Percentiles rank a stretch among this genome's conserved stretches.
Conservation (phyloP, 1,140 invertebrate species). For the Pemphigus obesinymphae region DNA sequence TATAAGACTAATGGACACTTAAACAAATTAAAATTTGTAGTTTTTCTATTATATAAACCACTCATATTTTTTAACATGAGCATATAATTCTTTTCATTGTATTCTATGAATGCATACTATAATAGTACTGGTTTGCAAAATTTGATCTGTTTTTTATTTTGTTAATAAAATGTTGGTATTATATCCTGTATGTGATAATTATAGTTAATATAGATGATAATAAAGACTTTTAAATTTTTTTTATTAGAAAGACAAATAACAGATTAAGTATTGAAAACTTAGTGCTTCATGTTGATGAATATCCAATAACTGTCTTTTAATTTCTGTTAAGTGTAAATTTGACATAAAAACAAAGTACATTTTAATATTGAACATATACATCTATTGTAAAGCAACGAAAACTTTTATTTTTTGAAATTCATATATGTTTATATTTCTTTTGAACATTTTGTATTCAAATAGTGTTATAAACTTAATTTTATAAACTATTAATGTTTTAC, state of each 20-base stretch:
- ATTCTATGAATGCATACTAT: not conserved
- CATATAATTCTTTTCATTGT: constrained; percentile 27
- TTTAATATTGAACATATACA: not conserved
- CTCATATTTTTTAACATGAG: constrained; percentile 7
- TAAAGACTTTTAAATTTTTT: not conserved
- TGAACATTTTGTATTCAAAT: not conserved
- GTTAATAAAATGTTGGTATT: not conserved
- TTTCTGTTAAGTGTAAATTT: not conserved
- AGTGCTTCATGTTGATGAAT: constrained; percentile 21
- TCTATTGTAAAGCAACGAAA: constrained; percentile 13
- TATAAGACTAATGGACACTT: not conserved
- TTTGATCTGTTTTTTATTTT: constrained; percentile 4
- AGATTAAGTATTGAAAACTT: constrained; percentile 10
- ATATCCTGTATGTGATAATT: not conserved
- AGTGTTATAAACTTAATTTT: too few relatives aligned
- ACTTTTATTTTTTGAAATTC: not conserved
- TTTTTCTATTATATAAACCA: not conserved
- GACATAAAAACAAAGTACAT: not conserved
- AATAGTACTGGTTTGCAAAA: not conserved
- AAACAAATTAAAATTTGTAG: not conserved
- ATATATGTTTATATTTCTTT: not conserved
- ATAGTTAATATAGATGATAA: too few relatives aligned
- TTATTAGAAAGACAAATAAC: not conserved
- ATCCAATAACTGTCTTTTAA: constrained; percentile 31
- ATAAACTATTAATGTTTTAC: too few relatives aligned